Base-by-base conservation (phyloP, 2,888 invertebrate species). In the Lasius fuliginosus region DNA sequence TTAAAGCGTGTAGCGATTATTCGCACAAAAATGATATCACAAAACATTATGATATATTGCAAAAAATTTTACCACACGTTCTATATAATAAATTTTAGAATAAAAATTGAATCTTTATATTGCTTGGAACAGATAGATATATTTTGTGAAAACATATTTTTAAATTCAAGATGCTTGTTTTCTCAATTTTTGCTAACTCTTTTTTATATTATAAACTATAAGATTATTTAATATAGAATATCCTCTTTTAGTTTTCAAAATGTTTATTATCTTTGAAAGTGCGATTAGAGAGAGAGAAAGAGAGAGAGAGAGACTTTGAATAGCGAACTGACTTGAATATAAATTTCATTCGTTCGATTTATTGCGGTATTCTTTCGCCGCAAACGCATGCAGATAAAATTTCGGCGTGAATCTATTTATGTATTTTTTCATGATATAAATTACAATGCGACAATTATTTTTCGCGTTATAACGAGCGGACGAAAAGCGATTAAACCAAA, bases 361-460 rank as follows among this genome's bases (percentile, higher is more conserved):
- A 73, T 53, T 60, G 60, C 18, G 40, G 23, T 53, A 23, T 46
- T 68, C 58, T 71, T 56, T 69, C 42, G 30, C 30, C 71, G 33
- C 58, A 71, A 58, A 79, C 33, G 77, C 40, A 4, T n/a, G 71
- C 53, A 42, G 58, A 71, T 71, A 27, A 46, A 46, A 60, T 73
- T 40, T 46, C n/a, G n/a, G 53, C 18, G 56, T 53, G n/a, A 73
- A 81, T 81, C 60, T 81, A 73, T 81, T 73, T 81, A 62, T 40
- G 46, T 46, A 53, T 81, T 40, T 81, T 33, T 73, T 46, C 46
- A 62, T 46, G n/a, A n/a, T 73, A 62, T 81, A 81, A 73, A 81
- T 73, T 62, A 73, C 73, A 18, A 18, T 46, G 18, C 36, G 79
- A 62, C 79, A 62, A 81, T 81, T 81, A 73, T 81, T 81, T 73